Percentiles rank a stretch among this genome's conserved stretches.
phyloP scores from a whole-genome alignment of 2,113 vertebrate species.

The Phalacrocorax pelagicus region DNA sequence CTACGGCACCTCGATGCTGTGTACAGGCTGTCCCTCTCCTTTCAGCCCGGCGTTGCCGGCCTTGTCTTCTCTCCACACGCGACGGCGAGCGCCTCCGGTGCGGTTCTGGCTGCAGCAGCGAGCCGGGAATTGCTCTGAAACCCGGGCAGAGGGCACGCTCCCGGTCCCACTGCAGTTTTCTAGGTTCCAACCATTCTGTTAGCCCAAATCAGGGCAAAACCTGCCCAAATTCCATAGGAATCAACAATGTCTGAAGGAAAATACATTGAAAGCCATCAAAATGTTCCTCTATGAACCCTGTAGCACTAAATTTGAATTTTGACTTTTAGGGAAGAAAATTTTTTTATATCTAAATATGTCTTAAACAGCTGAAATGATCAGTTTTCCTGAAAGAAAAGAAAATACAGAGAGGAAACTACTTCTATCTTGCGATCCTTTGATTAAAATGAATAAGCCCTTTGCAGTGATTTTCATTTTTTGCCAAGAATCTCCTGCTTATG shows the following conservation, averaged over 20 bases:
- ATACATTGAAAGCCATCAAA: background rate
- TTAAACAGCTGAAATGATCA: background rate
- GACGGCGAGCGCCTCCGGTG: rapidly evolving
- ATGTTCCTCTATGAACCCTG: background rate
- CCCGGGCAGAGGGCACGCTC: rapidly evolving
- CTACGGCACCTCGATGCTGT: background rate
- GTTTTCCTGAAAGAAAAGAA: background rate
- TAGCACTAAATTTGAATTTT: too few relatives aligned
- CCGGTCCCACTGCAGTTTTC: background rate
- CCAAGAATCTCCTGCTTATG: too few relatives aligned
- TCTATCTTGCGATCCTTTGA: background rate
- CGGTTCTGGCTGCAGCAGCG: background rate
- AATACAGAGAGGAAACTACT: background rate
- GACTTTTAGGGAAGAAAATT: background rate
- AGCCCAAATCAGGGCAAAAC: background rate
- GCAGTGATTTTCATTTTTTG: background rate
- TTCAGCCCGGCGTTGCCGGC: rapidly evolving
- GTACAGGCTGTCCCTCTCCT: background rate
- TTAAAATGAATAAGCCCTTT: background rate
- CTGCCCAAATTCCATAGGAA: background rate
- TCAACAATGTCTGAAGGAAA: too few relatives aligned
- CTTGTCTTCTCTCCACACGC: rapidly evolving
- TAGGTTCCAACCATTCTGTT: too few relatives aligned
- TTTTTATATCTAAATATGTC: background rate
- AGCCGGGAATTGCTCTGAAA: too few relatives aligned